These are phyloP conservation scores for Phylloscopus trochilus DNA, from an alignment of 2,113 vertebrate species.

Conservation along the genomic window DNA sequence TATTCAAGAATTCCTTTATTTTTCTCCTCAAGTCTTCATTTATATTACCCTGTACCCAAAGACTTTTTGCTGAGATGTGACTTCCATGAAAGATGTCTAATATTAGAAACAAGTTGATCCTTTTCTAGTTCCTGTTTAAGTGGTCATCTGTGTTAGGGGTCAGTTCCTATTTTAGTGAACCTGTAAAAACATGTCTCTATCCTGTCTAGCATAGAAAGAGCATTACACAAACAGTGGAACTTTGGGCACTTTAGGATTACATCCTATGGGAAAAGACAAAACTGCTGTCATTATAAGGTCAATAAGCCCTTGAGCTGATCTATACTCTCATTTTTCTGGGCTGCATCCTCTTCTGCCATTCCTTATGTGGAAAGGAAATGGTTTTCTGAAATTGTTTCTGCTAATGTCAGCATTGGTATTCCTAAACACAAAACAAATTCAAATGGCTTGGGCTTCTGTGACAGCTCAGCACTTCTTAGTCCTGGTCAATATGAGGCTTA, in stretches of 20 bases:
- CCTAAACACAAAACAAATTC: neutral
- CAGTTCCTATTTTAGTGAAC: neutral
- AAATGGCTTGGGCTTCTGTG: neutral
- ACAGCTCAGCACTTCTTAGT: neutral
- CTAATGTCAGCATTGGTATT: neutral
- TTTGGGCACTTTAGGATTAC: neutral
- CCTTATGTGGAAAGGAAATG: neutral
- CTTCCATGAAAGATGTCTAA: neutral
- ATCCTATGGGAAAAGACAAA: neutral
- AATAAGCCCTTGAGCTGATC: neutral
- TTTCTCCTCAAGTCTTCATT: neutral
- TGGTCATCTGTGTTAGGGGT: rapidly evolving
- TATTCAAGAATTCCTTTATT: neutral
- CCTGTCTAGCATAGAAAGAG: neutral
- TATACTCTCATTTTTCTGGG: neutral
- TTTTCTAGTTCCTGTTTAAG: neutral
- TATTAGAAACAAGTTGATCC: neutral
- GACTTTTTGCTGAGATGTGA: neutral
- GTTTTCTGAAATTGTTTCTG: conserved; percentile 12
- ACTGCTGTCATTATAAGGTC: neutral
- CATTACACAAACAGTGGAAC: neutral
- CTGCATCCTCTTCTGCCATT: neutral
- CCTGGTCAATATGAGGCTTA: neutral
- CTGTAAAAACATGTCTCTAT: neutral
- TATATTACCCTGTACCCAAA: neutral